Evolutionary conservation across 2,888 invertebrate genomes (phyloP).

Genomic region (Eumerus sabulonum): DNA sequence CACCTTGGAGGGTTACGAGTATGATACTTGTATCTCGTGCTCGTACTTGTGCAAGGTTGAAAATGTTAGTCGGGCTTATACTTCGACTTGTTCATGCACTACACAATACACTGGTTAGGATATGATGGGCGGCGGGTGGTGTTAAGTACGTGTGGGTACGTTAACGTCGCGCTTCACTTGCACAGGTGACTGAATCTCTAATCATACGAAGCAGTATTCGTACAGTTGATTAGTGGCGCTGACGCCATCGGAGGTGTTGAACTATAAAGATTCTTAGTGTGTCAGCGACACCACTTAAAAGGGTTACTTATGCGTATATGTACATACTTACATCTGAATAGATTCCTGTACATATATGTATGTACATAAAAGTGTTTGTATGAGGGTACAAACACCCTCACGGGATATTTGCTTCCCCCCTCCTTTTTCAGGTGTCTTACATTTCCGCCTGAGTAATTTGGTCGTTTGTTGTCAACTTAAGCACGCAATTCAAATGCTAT

Average conservation of each 20-base stretch:
- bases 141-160: constrained; percentile 33
- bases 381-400: background rate
- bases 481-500: constrained; percentile 32
- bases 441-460: constrained; percentile 26
- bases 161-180: constrained; percentile 15
- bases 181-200: constrained; percentile 65
- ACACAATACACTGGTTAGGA: too few relatives aligned
- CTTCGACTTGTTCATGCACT: too few relatives aligned
- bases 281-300: constrained; percentile 60
- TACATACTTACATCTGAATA: constrained; percentile 19
- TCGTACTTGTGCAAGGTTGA: too few relatives aligned
- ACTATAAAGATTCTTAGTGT: constrained; percentile 58
- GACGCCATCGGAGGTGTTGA: constrained; percentile 46
- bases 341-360: constrained; percentile 28
- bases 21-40: background rate
- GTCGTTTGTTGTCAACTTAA: constrained; percentile 7
- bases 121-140: too few relatives aligned
- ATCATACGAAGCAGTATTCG: constrained; percentile 50
- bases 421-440: background rate
- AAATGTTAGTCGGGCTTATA: constrained; percentile 42
- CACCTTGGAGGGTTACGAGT: constrained; percentile 14
- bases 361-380: background rate
- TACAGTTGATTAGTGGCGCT: constrained; percentile 57
- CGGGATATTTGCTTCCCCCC: too few relatives aligned
- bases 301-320: constrained; percentile 48